Conservation (phyloP, 1,140 invertebrate genomes). For the Drepana arcuata region DNA sequence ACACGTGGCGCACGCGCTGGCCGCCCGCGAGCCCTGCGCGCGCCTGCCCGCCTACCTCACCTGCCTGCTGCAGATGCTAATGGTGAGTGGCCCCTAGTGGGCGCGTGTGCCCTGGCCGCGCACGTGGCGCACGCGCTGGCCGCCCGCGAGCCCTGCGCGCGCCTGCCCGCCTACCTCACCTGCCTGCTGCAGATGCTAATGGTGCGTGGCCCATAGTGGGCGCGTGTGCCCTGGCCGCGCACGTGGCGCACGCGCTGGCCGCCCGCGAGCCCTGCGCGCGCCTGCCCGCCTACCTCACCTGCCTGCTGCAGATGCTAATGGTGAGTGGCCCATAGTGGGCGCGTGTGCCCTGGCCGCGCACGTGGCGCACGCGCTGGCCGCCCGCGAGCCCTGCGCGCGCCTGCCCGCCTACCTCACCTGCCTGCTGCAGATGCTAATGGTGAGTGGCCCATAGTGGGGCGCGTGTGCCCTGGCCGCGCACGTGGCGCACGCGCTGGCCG, state of each 20-base stretch:
- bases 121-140: conserved; percentile 56
- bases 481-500: conserved; percentile 48
- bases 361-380: conserved; percentile 48
- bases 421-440: conserved; percentile 89
- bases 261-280: conserved; percentile 26
- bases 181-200: conserved; percentile 91
- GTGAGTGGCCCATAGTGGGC: conserved; percentile 84
- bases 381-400: conserved; percentile 25
- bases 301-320: conserved; percentile 91
- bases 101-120: conserved; percentile 87
- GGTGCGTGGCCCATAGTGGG: no score
- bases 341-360: conserved; percentile 86
- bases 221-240: conserved; percentile 85
- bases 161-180: conserved; percentile 82
- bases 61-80: conserved; percentile 90
- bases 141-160: conserved; percentile 20
- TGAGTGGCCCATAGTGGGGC: no score
- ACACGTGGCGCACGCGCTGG: conserved; percentile 53
- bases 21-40: conserved; percentile 22
- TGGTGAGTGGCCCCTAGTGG: conserved; percentile 84
- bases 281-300: conserved; percentile 84
- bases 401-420: conserved; percentile 86
- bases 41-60: conserved; percentile 83
- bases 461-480: conserved; percentile 86
- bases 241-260: conserved; percentile 53